phyloP scores from a whole-genome alignment of 2,113 vertebrate genomes.

The Spea multiplicata region DNA sequence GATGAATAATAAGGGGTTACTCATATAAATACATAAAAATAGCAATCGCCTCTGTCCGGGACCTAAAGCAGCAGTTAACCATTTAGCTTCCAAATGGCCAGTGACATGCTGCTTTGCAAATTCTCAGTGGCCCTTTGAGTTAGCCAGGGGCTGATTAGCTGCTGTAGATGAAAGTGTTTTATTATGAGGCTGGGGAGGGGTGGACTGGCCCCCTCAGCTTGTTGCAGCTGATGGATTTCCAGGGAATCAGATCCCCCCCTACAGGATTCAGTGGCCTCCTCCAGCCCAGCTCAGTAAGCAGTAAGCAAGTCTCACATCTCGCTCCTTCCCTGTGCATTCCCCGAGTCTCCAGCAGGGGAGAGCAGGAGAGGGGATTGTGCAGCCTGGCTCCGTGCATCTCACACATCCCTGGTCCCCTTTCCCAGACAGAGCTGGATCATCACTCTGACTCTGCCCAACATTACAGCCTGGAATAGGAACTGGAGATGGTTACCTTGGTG shows the following conservation, averaged over 20 bases:
- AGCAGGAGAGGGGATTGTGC: constrained; percentile 30
- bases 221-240: constrained; percentile 26
- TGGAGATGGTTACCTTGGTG: neutral
- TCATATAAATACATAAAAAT: neutral
- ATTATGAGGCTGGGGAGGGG: neutral
- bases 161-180: neutral
- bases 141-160: neutral
- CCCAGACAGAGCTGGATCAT: constrained; percentile 43
- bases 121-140: too few species aligned
- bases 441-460: constrained; percentile 14
- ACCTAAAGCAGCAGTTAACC: constrained; percentile 30
- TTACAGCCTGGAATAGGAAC: constrained; percentile 24
- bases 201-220: neutral
- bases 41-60: constrained; percentile 12
- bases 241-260: constrained; percentile 31
- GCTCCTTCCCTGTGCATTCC: constrained; percentile 63
- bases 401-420: constrained; percentile 25
- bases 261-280: constrained; percentile 43
- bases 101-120: neutral
- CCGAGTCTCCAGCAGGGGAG: constrained; percentile 71
- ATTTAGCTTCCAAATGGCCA: constrained; percentile 10
- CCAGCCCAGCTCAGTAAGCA: constrained; percentile 47
- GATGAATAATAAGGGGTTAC: constrained; percentile 3
- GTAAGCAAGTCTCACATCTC: constrained; percentile 43
- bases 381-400: constrained; percentile 1